Conservation (phyloP, 2,797 vertebrate genomes). For the Danio tinwini region DNA sequence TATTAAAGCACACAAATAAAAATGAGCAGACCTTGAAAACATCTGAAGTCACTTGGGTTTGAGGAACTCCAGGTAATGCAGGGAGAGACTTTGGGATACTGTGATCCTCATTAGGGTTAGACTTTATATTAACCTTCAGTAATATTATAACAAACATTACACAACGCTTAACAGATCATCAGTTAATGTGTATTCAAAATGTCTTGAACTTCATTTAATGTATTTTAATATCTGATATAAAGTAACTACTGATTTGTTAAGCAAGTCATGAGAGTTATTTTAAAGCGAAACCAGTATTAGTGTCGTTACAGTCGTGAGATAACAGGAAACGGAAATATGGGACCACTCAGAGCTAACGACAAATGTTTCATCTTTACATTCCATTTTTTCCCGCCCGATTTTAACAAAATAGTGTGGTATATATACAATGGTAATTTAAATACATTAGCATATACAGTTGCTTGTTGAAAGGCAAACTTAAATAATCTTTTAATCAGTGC, state of each 20-base stretch:
- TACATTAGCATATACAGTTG: constrained; percentile 63
- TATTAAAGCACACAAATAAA: constrained; percentile 75
- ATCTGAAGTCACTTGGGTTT: constrained; percentile 55
- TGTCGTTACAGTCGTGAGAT: constrained; percentile 51
- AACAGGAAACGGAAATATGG: constrained; percentile 55
- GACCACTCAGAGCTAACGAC: constrained; percentile 30
- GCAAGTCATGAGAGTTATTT: constrained; percentile 1
- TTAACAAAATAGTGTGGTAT: constrained; percentile 77
- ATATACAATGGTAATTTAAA: constrained; percentile 74
- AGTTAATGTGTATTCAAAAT: background rate
- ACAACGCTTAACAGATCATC: constrained; percentile 1
- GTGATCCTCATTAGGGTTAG: constrained; percentile 35
- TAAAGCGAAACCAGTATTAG: constrained; percentile 15
- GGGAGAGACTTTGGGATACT: constrained; percentile 51
- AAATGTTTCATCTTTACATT: constrained; percentile 60
- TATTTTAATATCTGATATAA: background rate
- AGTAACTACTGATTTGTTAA: background rate
- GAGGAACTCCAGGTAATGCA: constrained; percentile 40
- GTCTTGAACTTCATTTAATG: background rate
- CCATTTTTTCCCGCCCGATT: constrained; percentile 56
- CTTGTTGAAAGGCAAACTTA: constrained; percentile 55
- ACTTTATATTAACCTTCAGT: constrained; percentile 28
- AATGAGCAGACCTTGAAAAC: constrained; percentile 61
- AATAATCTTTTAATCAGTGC: constrained; percentile 72
- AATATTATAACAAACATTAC: background rate